phyloP scores from a whole-genome alignment of 2,113 vertebrate genomes.

The Epinephelus cyanopodus region DNA sequence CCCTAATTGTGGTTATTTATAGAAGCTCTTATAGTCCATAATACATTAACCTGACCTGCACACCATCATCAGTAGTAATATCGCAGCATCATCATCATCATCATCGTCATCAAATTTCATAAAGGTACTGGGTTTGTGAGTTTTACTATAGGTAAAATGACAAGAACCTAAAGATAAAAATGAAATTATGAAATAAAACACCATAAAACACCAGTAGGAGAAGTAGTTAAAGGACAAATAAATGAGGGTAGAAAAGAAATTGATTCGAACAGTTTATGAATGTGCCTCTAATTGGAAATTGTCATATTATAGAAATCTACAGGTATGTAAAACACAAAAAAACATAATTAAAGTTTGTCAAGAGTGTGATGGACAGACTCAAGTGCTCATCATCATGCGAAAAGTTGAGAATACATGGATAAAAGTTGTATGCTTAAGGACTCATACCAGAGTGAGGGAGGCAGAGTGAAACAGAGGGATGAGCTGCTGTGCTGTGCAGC shows the following conservation, averaged over 20 bases:
- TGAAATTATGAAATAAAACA: not conserved
- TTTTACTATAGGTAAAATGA: not conserved
- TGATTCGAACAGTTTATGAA: not conserved
- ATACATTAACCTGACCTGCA: constrained; percentile 18
- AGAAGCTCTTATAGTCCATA: constrained; percentile 26
- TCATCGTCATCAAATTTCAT: not conserved
- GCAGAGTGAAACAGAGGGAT: constrained; percentile 39
- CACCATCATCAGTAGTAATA: not conserved
- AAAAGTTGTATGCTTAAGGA: not conserved
- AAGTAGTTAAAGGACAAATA: too few relatives aligned
- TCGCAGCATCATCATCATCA: not conserved
- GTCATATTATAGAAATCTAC: not conserved
- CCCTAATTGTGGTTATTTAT: constrained; percentile 4
- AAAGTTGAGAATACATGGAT: not conserved
- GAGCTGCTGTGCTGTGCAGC: constrained; percentile 60
- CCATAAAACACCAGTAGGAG: not conserved
- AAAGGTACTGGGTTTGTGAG: not conserved
- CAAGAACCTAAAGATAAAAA: not conserved
- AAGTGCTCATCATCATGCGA: not conserved
- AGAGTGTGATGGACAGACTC: not conserved
- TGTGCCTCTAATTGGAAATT: not conserved
- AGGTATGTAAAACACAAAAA: constrained; percentile 1
- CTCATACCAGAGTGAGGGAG: not conserved
- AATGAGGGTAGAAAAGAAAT: not conserved
- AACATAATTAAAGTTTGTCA: not conserved